Evolutionary conservation across 2,888 invertebrate species (phyloP), one percentile per base, ranked within the genome.

Genomic region (Nemotelus nigrinus): DNA sequence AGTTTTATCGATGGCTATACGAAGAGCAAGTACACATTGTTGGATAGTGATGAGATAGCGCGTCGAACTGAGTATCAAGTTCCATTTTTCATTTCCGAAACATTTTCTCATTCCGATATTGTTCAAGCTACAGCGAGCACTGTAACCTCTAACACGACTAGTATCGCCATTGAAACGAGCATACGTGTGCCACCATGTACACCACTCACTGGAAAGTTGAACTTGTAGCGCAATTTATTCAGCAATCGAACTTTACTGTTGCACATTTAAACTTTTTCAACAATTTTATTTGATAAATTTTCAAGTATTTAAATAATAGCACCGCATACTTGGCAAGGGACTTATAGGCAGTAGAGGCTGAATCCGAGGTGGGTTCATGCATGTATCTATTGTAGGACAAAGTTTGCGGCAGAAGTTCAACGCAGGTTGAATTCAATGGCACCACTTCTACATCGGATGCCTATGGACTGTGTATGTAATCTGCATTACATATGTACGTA

Each of bases 381-480:
- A 8, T 57, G n/a, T 57, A 57, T 25, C 10, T 63, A 63, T 63
- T 63, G 63, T 43, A 63, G 43, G 63, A 63, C 43, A 63, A 63
- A 63, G 63, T 63, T 68, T 68, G 68, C 50, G 68, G 68, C 50
- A 44, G 50, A 44, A 68, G 68, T 68, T 68, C 50, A 48, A 53
- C 25, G 39, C 50, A 68, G 68, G 68, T 68, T 68, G 68, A 68
- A 50, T 68, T 68, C 68, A 68, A 68, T 68, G 68, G 68, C 68
- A 68, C 39, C 68, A 63, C 63, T 43, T 63, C 2, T 63, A 4
- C 43, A 57, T 25, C 57, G 10, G 25, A 25, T 57, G 57, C 57
- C 57, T 57, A 3, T 4, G 3, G 3, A 25, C 1, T 57, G 57
- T 57, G n/a, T 10, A 10, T 57, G 25, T 25, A 25, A 57, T 10